Evolutionary conservation across 2,888 invertebrate genomes (phyloP), one percentile per base, ranked within the genome.

Genomic region (Zelleria hepariella): DNA sequence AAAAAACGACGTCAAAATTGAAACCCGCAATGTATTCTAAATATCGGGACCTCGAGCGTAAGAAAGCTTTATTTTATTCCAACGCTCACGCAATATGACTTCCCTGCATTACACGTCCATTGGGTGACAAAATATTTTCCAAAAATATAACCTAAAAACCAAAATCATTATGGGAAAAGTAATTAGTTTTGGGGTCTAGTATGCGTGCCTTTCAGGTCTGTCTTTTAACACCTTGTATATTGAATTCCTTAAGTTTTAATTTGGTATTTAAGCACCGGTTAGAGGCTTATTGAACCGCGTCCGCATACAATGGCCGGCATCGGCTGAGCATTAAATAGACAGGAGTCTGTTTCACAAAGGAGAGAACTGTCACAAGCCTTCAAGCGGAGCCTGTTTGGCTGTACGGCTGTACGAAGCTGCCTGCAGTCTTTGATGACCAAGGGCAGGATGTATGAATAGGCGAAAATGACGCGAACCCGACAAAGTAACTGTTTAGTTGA

Each of bases 221-320:
- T n/a, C n/a, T n/a, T n/a, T n/a, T n/a, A n/a, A n/a, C n/a, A n/a
- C n/a, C n/a, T n/a, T n/a, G n/a, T n/a, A n/a, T n/a, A n/a, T 42
- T 10, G 32, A 42, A 42, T 42, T 42, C 15, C 10, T 15, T 2
- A 42, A 49, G 5, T 7, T 21, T 20, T 49, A 49, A 18, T 49
- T 49, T 21, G 0, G 49, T 20, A 18, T 21, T 5, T 49, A 18
- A 49, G 49, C 21, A 20, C 20, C 20, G 21, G 21, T 49, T 53
- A 53, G 8, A 53, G 58, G 75, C 67, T 66, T 73, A 64, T 68
- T 76, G 78, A 77, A 72, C 80, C 63, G n/a, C 60, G 59, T 64
- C 64, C 64, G 65, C 67, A 67, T 68, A 80, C 79, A 82, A 80
- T 80, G 69, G 73, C 65, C 68, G 72, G 26, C 73, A 74, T 75